Base-by-base conservation (phyloP, 2,888 invertebrate species). In the Tetrapedia diversipes region DNA sequence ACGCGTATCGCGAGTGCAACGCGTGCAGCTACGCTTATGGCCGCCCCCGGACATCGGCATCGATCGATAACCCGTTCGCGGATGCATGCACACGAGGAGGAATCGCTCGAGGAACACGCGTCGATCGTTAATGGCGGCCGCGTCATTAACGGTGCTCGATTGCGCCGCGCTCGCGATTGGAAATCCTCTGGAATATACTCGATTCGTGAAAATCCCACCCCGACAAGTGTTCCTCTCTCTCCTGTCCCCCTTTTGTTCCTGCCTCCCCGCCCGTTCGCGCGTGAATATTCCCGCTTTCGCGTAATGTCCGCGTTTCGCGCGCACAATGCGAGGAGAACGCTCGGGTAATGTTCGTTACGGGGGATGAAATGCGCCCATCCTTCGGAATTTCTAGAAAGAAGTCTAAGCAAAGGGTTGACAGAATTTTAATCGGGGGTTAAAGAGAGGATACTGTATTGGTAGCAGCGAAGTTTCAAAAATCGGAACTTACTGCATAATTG, bases 61-160 rank as follows among this genome's bases (percentile, higher is more conserved):
- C 81, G 79, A 82, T 81, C 81, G 81, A 81, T 82, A 72, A 47
- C 49, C 49, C 56, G 41, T 43, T 56, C 47, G 41, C n/a, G 57
- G 60, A 59, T 57, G 53, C 39, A 22, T 37, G 53, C 29, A 57
- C 7, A 37, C 2, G 3, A 7, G 1, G 27, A 1, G 45, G 54
- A 64, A 64, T 80, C 67, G 79, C 67, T 67, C 49, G 69, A 60
- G 60, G 61, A 71, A 68, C 45, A 47, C 37, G 41, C 66, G 57
- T 51, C 67, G 70, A 67, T 76, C 77, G 74, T 65, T 83, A 82
- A 84, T 75, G 67, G 69, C 65, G 22, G 68, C 53, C 45, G 57
- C 70, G 59, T 80, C 76, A 78, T 84, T 82, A 84, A 80, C 72
- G 53, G 59, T 49, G 65, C 67, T 82, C 78, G 73, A 84, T 82